phyloP scores from a whole-genome alignment of 2,797 vertebrate species.

The Danio albolineatus region DNA sequence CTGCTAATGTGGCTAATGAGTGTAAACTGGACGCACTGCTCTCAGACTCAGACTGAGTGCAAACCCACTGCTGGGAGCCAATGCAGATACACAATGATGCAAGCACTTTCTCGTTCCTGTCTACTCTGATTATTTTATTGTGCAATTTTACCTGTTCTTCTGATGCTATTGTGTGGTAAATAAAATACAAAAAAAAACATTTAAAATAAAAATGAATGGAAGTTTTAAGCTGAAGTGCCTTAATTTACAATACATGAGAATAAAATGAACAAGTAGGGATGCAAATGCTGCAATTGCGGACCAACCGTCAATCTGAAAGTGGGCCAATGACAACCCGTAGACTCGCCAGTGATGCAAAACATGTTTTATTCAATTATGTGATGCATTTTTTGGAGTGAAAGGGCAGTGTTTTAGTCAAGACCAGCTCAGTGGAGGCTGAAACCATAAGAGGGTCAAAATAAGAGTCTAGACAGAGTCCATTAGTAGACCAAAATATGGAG shows the following conservation, averaged over 20 bases:
- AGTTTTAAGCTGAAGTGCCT: neutral
- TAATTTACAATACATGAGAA: too few relatives aligned
- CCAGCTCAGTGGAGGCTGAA: neutral
- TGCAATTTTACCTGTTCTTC: too few relatives aligned
- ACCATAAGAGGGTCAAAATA: neutral
- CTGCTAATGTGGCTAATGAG: slow-evolving; percentile 72
- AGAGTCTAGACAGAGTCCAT: neutral
- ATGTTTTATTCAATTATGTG: neutral
- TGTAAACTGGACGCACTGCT: slow-evolving; percentile 64
- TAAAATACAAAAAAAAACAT: too few relatives aligned
- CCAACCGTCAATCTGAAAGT: too few relatives aligned
- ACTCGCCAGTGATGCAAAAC: too few relatives aligned
- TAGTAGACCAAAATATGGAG: neutral
- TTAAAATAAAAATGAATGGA: neutral
- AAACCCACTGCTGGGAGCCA: slow-evolving; percentile 41
- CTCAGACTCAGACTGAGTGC: slow-evolving; percentile 59
- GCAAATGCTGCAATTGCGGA: too few relatives aligned
- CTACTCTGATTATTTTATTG: neutral
- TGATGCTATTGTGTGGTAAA: too few relatives aligned
- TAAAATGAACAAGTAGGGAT: too few relatives aligned
- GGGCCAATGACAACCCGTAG: too few relatives aligned
- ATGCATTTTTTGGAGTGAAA: neutral
- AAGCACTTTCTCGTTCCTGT: neutral
- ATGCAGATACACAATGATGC: slow-evolving; percentile 12
- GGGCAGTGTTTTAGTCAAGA: neutral